phyloP scores from a whole-genome alignment of 1,140 invertebrate genomes.

The Cheumatopsyche charites region DNA sequence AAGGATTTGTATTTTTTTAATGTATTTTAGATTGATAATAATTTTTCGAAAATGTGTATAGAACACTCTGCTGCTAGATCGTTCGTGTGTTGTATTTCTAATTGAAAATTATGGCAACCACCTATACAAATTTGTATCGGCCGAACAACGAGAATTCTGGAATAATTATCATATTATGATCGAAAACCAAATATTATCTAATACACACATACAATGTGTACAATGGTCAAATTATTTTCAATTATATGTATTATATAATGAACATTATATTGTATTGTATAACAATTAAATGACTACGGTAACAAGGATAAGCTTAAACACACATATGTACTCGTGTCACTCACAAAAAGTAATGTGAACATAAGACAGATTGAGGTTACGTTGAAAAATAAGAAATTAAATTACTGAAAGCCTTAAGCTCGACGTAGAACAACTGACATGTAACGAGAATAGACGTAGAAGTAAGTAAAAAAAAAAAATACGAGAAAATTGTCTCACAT shows the following conservation, averaged over 20 bases:
- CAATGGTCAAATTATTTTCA: no score
- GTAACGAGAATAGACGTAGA: not conserved
- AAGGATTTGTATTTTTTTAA: no score
- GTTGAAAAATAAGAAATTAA: slow-evolving; percentile 15
- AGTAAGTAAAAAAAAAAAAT: not conserved
- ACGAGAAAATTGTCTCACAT: no score
- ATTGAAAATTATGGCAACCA: slow-evolving; percentile 25
- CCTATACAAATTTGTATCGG: slow-evolving; percentile 23
- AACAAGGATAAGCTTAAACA: no score
- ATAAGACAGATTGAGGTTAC: slow-evolving; percentile 16
- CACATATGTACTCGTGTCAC: no score
- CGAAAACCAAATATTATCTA: no score
- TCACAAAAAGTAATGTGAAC: not conserved
- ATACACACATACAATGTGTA: no score
- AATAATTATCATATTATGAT: slow-evolving; percentile 15
- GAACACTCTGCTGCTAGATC: not conserved
- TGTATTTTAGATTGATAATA: no score
- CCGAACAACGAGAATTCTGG: not conserved
- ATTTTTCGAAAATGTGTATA: not conserved
- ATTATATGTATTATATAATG: no score
- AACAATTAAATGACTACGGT: no score
- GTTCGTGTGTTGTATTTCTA: slow-evolving; percentile 14
- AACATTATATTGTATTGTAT: no score
- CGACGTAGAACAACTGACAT: not conserved
- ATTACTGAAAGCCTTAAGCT: not conserved